phyloP scores from a whole-genome alignment of 2,888 invertebrate genomes.

The Dermolepida albohirtum region DNA sequence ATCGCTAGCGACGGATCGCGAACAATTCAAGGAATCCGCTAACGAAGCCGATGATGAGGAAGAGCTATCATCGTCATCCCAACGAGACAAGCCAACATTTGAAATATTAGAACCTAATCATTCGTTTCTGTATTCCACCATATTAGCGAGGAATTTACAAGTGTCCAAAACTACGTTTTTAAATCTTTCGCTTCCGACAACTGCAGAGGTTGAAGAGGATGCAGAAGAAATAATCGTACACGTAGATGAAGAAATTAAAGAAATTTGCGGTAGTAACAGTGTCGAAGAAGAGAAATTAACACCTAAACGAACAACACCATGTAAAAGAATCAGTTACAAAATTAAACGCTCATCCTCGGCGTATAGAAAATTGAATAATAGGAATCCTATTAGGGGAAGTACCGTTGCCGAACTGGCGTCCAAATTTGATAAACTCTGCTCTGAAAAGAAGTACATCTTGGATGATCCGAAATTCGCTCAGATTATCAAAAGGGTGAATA shows the following conservation, averaged over 20 bases:
- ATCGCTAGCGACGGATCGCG: conserved; percentile 48
- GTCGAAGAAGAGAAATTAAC: conserved; percentile 14
- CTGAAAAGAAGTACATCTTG: conserved; percentile 64
- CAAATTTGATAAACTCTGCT: conserved; percentile 76
- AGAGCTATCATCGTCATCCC: conserved; percentile 15
- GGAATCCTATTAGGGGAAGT: conserved; percentile 68
- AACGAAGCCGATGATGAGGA: conserved; percentile 11
- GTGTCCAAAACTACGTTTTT: conserved; percentile 58
- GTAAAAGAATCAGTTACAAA: conserved; percentile 73
- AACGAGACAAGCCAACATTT: conserved; percentile 12
- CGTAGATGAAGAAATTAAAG: conserved; percentile 32
- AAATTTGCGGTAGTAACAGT: conserved; percentile 5
- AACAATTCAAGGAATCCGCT: conserved; percentile 24
- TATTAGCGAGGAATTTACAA: conserved; percentile 50
- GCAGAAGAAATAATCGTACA: conserved; percentile 5
- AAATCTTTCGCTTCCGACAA: conserved; percentile 45
- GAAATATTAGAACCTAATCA: conserved; percentile 38
- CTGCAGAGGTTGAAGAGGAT: conserved; percentile 22
- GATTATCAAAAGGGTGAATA: conserved; percentile 66
- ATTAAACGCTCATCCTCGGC: conserved; percentile 67
- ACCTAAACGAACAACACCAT: conserved; percentile 58
- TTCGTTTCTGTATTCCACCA: conserved; percentile 44
- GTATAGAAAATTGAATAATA: conserved; percentile 64
- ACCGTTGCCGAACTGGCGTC: conserved; percentile 77
- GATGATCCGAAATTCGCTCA: conserved; percentile 69